These are phyloP conservation scores for Nymphalis c-album DNA, from an alignment of 2,888 invertebrate species.

Conservation along the genomic window DNA sequence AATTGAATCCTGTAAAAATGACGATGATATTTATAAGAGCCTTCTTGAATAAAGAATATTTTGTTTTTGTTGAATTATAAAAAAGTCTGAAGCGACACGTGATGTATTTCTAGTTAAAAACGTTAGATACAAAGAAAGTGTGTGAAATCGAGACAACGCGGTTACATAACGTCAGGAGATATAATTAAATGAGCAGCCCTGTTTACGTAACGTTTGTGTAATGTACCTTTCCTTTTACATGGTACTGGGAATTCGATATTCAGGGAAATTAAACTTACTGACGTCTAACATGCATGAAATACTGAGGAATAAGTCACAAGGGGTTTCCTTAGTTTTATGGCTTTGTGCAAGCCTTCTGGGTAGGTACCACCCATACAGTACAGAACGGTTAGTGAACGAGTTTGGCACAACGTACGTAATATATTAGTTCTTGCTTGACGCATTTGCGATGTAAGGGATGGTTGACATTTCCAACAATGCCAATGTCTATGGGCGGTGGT, in stretches of 20 bases:
- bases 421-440: too few relatives aligned
- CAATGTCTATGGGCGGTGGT: too few relatives aligned
- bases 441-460: too few relatives aligned
- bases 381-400: too few relatives aligned
- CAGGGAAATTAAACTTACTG: neutral
- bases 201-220: conserved; percentile 23
- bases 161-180: conserved; percentile 36
- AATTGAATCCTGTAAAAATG: too few relatives aligned
- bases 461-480: too few relatives aligned
- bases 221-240: conserved; percentile 27
- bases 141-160: conserved; percentile 35
- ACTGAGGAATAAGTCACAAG: too few relatives aligned
- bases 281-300: neutral
- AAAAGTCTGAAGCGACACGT: neutral
- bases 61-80: neutral
- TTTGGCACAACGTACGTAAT: too few relatives aligned
- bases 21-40: too few relatives aligned
- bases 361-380: too few relatives aligned
- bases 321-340: too few relatives aligned
- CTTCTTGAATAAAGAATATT: neutral
- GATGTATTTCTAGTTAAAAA: neutral
- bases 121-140: conserved; percentile 34
- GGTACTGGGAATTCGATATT: conserved; percentile 3
- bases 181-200: conserved; percentile 36
- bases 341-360: too few relatives aligned